phyloP scores from a whole-genome alignment of 1,140 invertebrate species.

The Dendrolimus punctatus region DNA sequence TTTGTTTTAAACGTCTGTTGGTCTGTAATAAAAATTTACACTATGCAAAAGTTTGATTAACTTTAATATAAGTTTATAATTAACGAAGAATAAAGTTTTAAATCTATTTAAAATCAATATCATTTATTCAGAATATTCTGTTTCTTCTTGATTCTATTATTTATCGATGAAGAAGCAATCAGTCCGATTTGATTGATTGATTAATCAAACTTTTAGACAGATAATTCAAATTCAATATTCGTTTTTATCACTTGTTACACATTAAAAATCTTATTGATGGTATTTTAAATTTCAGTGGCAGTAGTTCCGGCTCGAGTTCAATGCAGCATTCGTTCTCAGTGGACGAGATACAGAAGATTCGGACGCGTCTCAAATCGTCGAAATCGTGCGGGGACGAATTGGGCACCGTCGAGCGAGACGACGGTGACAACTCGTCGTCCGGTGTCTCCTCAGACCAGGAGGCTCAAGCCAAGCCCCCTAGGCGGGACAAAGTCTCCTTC shows the following conservation, averaged over 20 bases:
- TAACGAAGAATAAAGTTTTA: background rate
- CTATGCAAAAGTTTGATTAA: no score
- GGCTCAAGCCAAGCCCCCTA: slow-evolving; percentile 38
- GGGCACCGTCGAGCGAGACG: slow-evolving; percentile 76
- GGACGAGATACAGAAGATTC: slow-evolving; percentile 89
- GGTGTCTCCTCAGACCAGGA: slow-evolving; percentile 91
- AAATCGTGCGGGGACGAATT: slow-evolving; percentile 89
- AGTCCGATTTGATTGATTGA: no score
- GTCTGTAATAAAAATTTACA: no score
- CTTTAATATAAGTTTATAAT: background rate
- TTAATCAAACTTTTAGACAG: no score
- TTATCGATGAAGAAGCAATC: background rate
- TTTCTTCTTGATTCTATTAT: background rate
- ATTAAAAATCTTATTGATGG: no score
- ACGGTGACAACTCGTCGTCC: slow-evolving; percentile 89
- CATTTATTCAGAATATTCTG: background rate
- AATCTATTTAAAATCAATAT: background rate
- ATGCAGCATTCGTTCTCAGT: slow-evolving; percentile 89
- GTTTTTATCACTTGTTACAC: no score
- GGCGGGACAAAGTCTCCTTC: slow-evolving; percentile 69
- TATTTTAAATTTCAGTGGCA: slow-evolving; percentile 69
- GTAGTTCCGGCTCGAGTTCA: slow-evolving; percentile 80
- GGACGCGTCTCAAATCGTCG: slow-evolving; percentile 86
- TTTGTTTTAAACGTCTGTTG: no score
- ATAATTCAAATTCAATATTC: no score